Conservation (phyloP, 2,888 invertebrate genomes). For the Prenolepis imparis region DNA sequence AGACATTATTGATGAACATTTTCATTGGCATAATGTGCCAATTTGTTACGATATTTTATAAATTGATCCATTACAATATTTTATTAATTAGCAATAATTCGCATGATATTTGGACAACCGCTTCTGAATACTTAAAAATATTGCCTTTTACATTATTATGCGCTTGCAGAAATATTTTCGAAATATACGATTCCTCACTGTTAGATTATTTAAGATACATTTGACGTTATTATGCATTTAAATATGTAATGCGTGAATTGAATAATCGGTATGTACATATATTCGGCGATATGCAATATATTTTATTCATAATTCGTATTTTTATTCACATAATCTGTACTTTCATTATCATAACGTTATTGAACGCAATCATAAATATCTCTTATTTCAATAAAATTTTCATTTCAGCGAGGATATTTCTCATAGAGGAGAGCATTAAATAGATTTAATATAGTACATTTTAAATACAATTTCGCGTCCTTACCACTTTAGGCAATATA, state of each 20-base stretch:
- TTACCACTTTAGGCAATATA: conserved; percentile 12
- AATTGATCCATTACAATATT: conserved; percentile 26
- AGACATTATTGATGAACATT: conserved; percentile 23
- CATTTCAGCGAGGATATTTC: not conserved
- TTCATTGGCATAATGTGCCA: not conserved
- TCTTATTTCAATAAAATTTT: not conserved
- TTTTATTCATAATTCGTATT: conserved; percentile 5
- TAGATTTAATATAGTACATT: conserved; percentile 7
- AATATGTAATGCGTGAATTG: conserved; percentile 14
- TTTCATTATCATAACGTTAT: conserved; percentile 7
- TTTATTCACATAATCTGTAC: too few relatives aligned
- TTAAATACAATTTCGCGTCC: not conserved
- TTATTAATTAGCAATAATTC: conserved; percentile 29
- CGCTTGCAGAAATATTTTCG: not conserved
- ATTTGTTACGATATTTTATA: conserved; percentile 26
- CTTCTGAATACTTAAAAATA: conserved; percentile 31
- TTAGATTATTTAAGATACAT: conserved; percentile 30
- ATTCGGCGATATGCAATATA: not conserved
- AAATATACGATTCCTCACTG: not conserved
- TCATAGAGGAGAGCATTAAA: conserved; percentile 2
- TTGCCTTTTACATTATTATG: not conserved
- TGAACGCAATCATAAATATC: not conserved
- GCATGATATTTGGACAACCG: conserved; percentile 5
- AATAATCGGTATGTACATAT: conserved; percentile 17
- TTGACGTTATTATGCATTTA: not conserved